These are phyloP conservation scores for Tiphia femorata DNA, from an alignment of 2,888 invertebrate species.

Conservation along the genomic window DNA sequence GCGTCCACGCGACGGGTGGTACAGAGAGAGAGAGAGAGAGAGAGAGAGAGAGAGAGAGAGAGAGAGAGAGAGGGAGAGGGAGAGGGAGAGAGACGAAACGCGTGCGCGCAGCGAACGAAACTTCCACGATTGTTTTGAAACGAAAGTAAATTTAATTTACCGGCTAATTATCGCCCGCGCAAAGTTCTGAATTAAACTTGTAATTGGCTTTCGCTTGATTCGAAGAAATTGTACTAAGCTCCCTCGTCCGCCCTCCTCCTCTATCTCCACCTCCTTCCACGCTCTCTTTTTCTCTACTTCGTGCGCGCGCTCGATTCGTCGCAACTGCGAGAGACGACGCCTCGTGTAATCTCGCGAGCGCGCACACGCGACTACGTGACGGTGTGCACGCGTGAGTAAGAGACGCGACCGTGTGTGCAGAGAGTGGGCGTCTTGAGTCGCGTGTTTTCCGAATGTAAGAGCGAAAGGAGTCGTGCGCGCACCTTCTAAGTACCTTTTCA, in stretches of 20 bases:
- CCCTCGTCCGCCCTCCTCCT: conserved; percentile 30
- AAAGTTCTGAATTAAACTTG: conserved; percentile 66
- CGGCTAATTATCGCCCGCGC: conserved; percentile 64
- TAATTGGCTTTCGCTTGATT: conserved; percentile 65
- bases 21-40: conserved; percentile 14
- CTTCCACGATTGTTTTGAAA: conserved; percentile 62
- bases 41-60: conserved; percentile 2
- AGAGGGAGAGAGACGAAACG: conserved; percentile 6
- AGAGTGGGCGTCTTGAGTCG: neutral
- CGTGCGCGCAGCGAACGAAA: conserved; percentile 36
- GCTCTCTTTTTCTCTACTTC: conserved; percentile 18
- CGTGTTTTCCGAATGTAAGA: neutral
- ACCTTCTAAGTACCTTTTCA: neutral
- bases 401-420: neutral
- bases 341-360: conserved; percentile 33
- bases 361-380: neutral
- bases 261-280: conserved; percentile 9
- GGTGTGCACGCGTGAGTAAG: conserved; percentile 2
- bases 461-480: neutral
- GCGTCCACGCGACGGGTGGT: neutral
- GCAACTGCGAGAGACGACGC: conserved; percentile 16
- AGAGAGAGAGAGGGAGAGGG: conserved; percentile 3
- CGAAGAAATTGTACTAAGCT: conserved; percentile 60
- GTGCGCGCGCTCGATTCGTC: conserved; percentile 9
- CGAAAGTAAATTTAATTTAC: conserved; percentile 65